Evolutionary conservation across 2,888 invertebrate genomes (phyloP), one percentile per base, ranked within the genome.

Genomic region (Ashinkailepas kermadecensis): DNA sequence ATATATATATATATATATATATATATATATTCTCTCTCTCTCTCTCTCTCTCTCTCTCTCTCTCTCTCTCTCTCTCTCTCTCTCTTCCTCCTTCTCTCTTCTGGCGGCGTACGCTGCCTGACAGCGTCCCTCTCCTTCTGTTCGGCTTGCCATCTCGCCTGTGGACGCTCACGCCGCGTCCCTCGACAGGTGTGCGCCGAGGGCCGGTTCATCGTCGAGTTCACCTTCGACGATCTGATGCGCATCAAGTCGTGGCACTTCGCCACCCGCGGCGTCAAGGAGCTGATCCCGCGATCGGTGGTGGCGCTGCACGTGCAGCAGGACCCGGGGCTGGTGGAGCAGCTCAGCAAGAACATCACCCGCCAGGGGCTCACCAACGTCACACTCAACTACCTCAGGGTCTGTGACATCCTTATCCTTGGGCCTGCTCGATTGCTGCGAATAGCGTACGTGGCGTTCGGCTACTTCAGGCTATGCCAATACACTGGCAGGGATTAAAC

Each of bases 221-320:
- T 99, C 91, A 97, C 98, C 85, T 98, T 97, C 89, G 99, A 99
- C 89, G 97, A 99, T 89, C 92, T 98, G 87, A 98, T 99, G 97
- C 92, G 99, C 89, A 99, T 99, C 90, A 96, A 97, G 89, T 95
- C 97, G 86, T 99, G 99, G 99, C 97, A 97, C 89, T 94, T 99
- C 90, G 94, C 97, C 83, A 96, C 98, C 85, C 91, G 97, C 85
- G 93, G 94, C 86, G 96, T 97, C 89, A 92, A 96, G 85, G 99
- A 99, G 89, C 91, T 98, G 84, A 95, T 98, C 86, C 97, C 97
- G 82, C 91, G 97, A 85, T 92, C 93, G 83, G 93, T 95, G 84
- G 93, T 95, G 85, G 92, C 92, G 83, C 92, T 93, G 90, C 91
- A 91, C 86, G 21, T 74, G 39, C 74, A 74, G 74, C 94, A 94